phyloP scores from a whole-genome alignment of 2,888 invertebrate genomes.

The Ramazzottius varieornatus region DNA sequence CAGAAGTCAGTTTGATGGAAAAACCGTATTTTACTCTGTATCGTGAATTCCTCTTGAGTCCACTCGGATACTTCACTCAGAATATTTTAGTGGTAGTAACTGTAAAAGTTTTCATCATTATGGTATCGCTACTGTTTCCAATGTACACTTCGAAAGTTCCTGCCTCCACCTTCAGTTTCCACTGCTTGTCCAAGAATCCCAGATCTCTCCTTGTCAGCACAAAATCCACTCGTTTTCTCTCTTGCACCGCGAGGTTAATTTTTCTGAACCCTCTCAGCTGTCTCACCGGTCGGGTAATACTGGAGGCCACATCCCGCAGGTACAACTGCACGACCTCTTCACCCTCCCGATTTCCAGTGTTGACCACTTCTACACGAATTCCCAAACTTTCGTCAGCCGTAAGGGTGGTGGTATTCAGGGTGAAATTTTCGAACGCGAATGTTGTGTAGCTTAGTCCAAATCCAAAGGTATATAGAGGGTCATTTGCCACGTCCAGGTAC shows the following conservation, averaged over 20 bases:
- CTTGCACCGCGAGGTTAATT: not conserved
- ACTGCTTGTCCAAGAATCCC: not conserved
- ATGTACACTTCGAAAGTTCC: not conserved
- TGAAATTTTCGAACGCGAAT: not conserved
- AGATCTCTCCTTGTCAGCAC: not conserved
- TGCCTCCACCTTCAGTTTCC: not conserved
- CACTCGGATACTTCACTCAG: too few relatives aligned
- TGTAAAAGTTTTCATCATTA: not conserved
- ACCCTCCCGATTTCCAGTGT: not conserved
- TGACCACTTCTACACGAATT: not conserved
- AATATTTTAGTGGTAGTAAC: too few relatives aligned
- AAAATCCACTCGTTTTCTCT: not conserved
- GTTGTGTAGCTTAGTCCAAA: slow-evolving; percentile 3
- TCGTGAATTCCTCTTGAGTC: too few relatives aligned
- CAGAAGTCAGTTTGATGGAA: too few relatives aligned
- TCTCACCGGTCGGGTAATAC: not conserved
- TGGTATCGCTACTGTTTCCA: not conserved
- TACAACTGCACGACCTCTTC: slow-evolving; percentile 2
- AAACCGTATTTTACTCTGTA: too few relatives aligned
- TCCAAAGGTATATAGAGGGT: slow-evolving; percentile 3
- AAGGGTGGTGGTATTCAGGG: not conserved
- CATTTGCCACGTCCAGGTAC: not conserved
- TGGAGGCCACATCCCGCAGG: not conserved
- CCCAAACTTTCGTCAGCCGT: not conserved
- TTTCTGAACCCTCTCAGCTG: not conserved